Percentiles rank a stretch among this genome's conserved stretches.
phyloP scores from a whole-genome alignment of 2,113 vertebrate genomes.

The Nansenia antarctica region DNA sequence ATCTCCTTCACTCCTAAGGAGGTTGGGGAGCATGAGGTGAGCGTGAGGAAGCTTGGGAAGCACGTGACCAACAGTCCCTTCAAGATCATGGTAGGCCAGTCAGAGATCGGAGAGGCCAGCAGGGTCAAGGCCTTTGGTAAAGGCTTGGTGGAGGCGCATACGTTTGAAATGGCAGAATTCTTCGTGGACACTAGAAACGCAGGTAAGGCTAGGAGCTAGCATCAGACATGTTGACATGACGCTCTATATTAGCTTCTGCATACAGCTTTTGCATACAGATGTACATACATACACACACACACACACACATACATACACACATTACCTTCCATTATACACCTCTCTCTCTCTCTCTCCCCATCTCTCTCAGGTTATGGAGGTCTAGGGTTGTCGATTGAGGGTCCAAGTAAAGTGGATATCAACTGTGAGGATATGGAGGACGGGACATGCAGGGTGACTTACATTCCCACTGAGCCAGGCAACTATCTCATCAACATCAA shows the following conservation, averaged over 20 bases:
- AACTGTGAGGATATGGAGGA: slow-evolving; percentile 96
- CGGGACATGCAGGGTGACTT: slow-evolving; percentile 93
- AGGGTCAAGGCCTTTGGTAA: slow-evolving; percentile 90
- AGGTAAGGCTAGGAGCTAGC: slow-evolving; percentile 67
- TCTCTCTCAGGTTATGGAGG: slow-evolving; percentile 88
- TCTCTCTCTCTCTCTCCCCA: background rate
- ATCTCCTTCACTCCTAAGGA: slow-evolving; percentile 99
- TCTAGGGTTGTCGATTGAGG: slow-evolving; percentile 91
- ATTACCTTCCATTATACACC: background rate
- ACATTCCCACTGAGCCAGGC: slow-evolving; percentile 94
- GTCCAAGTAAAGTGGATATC: slow-evolving; percentile 98
- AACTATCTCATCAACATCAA: slow-evolving; percentile 97
- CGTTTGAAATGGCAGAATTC: slow-evolving; percentile 91
- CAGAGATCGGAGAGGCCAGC: slow-evolving; percentile 92
- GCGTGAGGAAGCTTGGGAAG: slow-evolving; percentile 86
- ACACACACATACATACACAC: no score
- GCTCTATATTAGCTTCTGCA: background rate
- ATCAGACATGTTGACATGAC: background rate
- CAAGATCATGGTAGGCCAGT: slow-evolving; percentile 95
- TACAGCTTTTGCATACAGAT: no score
- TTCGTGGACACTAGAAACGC: slow-evolving; percentile 95
- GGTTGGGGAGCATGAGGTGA: slow-evolving; percentile 95
- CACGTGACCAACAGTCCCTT: slow-evolving; percentile 98
- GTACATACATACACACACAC: no score
- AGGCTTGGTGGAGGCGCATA: slow-evolving; percentile 86